A percentile compares a stretch with the other conserved stretches of the same genome.
These are phyloP conservation scores for Epirrhoe alternata DNA, from an alignment of 2,888 invertebrate species.

Conservation along the genomic window DNA sequence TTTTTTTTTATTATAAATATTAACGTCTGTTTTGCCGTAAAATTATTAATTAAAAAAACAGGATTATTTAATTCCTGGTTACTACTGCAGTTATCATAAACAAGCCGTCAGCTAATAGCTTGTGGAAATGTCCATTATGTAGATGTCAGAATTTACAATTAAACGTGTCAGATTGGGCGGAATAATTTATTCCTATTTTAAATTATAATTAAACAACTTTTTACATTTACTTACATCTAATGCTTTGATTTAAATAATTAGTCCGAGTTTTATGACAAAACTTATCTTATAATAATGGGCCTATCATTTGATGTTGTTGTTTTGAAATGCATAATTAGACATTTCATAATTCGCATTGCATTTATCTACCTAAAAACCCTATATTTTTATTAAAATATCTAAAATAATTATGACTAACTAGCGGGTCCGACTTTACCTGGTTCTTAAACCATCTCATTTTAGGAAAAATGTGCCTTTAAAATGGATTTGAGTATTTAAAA, in stretches of 20 bases:
- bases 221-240: neutral
- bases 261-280: neutral
- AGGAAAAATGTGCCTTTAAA: too few species aligned
- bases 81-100: neutral
- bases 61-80: neutral
- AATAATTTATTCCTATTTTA: slow-evolving; percentile 3
- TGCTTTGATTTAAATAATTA: neutral
- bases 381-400: neutral
- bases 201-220: neutral
- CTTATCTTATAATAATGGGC: neutral
- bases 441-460: too few species aligned
- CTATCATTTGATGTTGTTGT: too few species aligned
- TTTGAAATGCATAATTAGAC: too few species aligned
- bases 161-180: slow-evolving; percentile 1
- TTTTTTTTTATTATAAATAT: too few species aligned
- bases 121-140: neutral
- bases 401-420: too few species aligned
- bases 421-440: too few species aligned
- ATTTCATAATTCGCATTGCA: neutral
- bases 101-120: neutral
- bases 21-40: slow-evolving; percentile 1
- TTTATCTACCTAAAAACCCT: neutral
- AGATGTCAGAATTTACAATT: neutral
- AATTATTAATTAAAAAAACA: too few species aligned
- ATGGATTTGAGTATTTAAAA: too few species aligned